Base-by-base conservation (phyloP, 1,140 invertebrate species). In the Drosophila neocordata region DNA sequence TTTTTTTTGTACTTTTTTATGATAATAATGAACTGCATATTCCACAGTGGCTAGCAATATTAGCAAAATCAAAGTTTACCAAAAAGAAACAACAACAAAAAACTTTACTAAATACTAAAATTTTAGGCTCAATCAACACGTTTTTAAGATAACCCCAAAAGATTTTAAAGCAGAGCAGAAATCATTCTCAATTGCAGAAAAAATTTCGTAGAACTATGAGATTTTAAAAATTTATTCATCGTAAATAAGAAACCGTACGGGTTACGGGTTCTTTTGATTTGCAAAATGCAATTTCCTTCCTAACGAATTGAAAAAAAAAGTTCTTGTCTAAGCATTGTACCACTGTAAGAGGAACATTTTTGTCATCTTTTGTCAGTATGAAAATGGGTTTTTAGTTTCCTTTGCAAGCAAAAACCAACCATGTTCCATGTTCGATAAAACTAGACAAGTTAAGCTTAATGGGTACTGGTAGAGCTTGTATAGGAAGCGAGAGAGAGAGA, bases 1-100 rank as follows among this genome's bases (percentile, higher is more conserved):
- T 63, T 56, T 56, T 66, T n/a, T 12, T 56, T 63, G 31, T 56
- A 72, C 59, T 63, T 64, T 55, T 48, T 34, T 24, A 56, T 56
- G 24, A 56, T 72, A 67, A 60, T 65, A 58, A 62, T 48, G 22
- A 55, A 67, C 52, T 24, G 55, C 64, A 15, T 60, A 44, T 20
- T 8, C 34, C 35, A 67, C 48, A 53, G 52, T 24, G 27, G 13
- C n/a, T 15, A 55, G 27, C 24, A 11, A 11, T 31, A 34, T n/a
- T 4, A 55, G n/a, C 12, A 2, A 31, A 55, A 9, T 20, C 18
- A 20, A 4, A 18, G 6, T 44, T 13, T n/a, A n/a, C n/a, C n/a
- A n/a, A 15, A 4, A 41, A 52, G 12, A 52, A 11, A 20, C 7
- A 8, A 2, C 11, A 11, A 51, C 8, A 24, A 24, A 20, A 24